These are phyloP conservation scores for Abrostola triplasia DNA, from an alignment of 2,888 invertebrate species.

Conservation along the genomic window DNA sequence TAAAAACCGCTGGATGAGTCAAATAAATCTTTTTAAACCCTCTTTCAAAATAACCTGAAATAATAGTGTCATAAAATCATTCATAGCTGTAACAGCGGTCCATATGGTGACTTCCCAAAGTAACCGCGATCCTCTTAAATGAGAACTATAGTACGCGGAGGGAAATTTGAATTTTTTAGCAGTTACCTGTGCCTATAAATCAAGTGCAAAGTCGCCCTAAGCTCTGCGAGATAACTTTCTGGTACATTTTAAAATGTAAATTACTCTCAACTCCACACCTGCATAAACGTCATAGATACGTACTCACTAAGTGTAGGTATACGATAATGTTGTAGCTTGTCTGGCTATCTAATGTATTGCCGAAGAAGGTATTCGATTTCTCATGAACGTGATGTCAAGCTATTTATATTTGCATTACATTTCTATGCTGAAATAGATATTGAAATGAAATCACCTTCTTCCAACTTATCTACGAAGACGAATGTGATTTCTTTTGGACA, in stretches of 20 bases:
- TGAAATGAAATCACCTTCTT: too few species aligned
- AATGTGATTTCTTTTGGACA: too few species aligned
- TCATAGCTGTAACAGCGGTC: conserved; percentile 43
- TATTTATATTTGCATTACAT: neutral
- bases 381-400: conserved; percentile 2
- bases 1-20: too few species aligned
- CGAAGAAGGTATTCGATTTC: neutral
- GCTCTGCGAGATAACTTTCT: conserved; percentile 80
- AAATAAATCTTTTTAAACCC: too few species aligned
- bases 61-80: conserved; percentile 6
- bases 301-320: conserved; percentile 7
- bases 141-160: conserved; percentile 65
- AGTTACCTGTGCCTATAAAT: conserved; percentile 87
- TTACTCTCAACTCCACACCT: conserved; percentile 69
- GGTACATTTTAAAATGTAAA: conserved; percentile 86
- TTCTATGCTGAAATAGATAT: too few species aligned
- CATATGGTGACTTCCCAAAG: conserved; percentile 72
- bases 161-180: conserved; percentile 86
- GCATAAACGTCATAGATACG: conserved; percentile 22
- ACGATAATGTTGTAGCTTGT: conserved; percentile 15
- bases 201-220: conserved; percentile 83
- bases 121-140: conserved; percentile 64
- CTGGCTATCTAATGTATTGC: conserved; percentile 16
- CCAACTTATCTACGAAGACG: too few species aligned
- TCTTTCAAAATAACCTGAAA: neutral